Conservation (phyloP, 1,140 invertebrate species). For the Galleria mellonella region DNA sequence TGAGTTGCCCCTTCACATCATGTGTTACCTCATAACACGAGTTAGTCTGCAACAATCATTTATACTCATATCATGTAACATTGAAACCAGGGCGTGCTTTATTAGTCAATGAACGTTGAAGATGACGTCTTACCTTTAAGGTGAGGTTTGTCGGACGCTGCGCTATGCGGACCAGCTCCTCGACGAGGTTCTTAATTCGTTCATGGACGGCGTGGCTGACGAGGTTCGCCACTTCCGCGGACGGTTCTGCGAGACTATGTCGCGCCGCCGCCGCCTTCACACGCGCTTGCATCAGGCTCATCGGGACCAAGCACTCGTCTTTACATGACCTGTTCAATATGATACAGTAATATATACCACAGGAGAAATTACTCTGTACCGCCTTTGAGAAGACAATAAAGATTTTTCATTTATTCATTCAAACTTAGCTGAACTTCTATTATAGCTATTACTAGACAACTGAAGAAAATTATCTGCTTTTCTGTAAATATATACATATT, state of each 20-base stretch:
- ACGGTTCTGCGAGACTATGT: conserved; percentile 91
- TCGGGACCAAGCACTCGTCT: conserved; percentile 93
- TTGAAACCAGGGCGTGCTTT: too few relatives aligned
- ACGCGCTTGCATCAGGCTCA: conserved; percentile 84
- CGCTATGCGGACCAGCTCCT: conserved; percentile 94
- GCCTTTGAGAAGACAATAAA: too few relatives aligned
- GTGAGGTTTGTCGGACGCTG: conserved; percentile 86
- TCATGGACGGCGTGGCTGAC: conserved; percentile 98
- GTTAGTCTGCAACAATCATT: conserved; percentile 81
- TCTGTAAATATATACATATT: too few relatives aligned
- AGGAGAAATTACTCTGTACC: too few relatives aligned
- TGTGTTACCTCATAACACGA: conserved; percentile 90
- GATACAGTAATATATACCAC: background rate
- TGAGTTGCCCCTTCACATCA: conserved; percentile 94
- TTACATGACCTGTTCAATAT: conserved; percentile 85
- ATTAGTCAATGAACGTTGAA: too few relatives aligned
- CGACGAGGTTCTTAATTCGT: conserved; percentile 91
- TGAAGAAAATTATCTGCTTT: too few relatives aligned
- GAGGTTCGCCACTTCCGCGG: conserved; percentile 90
- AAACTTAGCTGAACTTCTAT: too few relatives aligned
- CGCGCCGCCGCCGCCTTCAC: conserved; percentile 84
- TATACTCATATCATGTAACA: background rate
- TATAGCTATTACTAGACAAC: too few relatives aligned
- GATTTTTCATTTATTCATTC: too few relatives aligned
- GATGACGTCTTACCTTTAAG: conserved; percentile 28